These are phyloP conservation scores for Brachyopa scutellaris DNA, from an alignment of 2,888 invertebrate genomes.

Conservation along the genomic window DNA sequence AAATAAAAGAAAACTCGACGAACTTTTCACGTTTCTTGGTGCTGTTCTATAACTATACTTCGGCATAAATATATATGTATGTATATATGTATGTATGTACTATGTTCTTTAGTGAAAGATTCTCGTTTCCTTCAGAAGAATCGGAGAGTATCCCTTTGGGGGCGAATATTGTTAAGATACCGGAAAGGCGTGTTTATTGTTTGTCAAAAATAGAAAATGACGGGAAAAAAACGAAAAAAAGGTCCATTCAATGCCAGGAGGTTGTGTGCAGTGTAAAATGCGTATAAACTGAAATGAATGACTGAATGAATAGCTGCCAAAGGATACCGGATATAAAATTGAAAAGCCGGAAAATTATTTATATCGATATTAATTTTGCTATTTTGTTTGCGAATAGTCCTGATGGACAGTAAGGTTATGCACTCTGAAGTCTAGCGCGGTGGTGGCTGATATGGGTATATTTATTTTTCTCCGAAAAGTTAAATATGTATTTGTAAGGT, in stretches of 20 bases:
- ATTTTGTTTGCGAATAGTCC: constrained; percentile 28
- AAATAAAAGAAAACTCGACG: neutral
- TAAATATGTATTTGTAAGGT: neutral
- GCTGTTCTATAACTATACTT: no score
- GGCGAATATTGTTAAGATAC: constrained; percentile 63
- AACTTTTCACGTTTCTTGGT: constrained; percentile 7
- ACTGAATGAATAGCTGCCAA: constrained; percentile 14
- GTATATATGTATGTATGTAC: constrained; percentile 28
- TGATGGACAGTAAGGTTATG: neutral
- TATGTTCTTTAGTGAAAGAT: constrained; percentile 40
- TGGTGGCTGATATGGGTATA: neutral
- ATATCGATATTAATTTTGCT: constrained; percentile 68
- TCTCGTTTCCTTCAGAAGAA: constrained; percentile 3
- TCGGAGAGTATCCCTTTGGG: constrained; percentile 26
- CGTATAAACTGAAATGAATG: constrained; percentile 36
- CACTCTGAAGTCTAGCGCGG: no score
- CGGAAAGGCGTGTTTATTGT: constrained; percentile 72
- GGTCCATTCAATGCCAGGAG: constrained; percentile 45
- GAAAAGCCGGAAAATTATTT: constrained; percentile 67
- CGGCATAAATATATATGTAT: no score
- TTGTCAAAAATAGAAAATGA: constrained; percentile 53
- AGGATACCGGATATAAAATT: constrained; percentile 58
- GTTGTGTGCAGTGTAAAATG: constrained; percentile 30
- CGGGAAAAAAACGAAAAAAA: constrained; percentile 45
- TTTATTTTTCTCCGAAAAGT: neutral